phyloP scores from a whole-genome alignment of 1,140 invertebrate genomes.

The Bathynomus jamesi region DNA sequence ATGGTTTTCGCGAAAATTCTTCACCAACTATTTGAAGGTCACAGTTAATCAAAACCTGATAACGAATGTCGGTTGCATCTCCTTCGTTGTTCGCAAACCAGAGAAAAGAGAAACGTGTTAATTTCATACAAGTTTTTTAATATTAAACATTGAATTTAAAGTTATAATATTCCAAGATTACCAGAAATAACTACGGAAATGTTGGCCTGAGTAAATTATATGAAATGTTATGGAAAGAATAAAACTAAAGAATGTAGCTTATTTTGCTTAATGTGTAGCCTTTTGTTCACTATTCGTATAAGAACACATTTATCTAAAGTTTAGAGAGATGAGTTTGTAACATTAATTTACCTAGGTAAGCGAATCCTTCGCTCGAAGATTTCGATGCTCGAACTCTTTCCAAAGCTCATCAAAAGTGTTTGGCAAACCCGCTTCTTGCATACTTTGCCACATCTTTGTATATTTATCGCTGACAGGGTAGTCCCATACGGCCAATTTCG shows the following conservation, averaged over 20 bases:
- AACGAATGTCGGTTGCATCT: constrained; percentile 87
- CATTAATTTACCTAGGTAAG: constrained; percentile 65
- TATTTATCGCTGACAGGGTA: constrained; percentile 97
- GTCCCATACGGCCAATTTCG: constrained; percentile 95
- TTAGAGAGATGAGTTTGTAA: neutral
- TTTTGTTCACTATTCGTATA: no score
- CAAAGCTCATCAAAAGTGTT: constrained; percentile 66
- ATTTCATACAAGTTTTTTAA: no score
- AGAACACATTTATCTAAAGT: no score
- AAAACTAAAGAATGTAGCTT: no score
- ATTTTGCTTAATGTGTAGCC: no score
- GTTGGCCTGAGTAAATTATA: neutral
- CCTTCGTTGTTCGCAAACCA: no score
- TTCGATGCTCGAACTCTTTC: constrained; percentile 64
- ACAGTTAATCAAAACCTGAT: constrained; percentile 76
- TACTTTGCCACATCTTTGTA: constrained; percentile 96
- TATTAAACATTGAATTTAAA: no score
- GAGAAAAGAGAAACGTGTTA: no score
- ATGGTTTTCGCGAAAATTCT: constrained; percentile 93
- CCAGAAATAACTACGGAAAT: neutral
- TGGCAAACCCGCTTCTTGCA: constrained; percentile 81
- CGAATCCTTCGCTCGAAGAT: constrained; percentile 75
- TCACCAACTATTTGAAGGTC: constrained; percentile 83
- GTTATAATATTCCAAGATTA: no score
- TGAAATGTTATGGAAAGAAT: no score